A percentile compares a stretch with the other conserved stretches of the same genome.
These are phyloP conservation scores for Tetraodon nigroviridis DNA, from an alignment of 2,113 vertebrate genomes.

Conservation along the genomic window DNA sequence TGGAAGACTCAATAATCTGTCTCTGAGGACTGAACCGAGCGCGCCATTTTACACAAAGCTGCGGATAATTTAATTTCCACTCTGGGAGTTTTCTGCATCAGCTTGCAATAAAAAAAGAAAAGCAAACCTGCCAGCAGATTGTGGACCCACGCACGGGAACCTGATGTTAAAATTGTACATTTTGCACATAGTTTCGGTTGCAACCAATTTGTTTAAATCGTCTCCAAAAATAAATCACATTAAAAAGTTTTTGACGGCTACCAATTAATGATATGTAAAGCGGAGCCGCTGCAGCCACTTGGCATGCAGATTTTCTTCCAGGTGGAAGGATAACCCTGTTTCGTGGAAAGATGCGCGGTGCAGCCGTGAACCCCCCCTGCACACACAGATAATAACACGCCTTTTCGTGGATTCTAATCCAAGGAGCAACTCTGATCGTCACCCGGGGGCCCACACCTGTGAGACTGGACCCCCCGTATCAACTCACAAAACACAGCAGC, in stretches of 20 bases:
- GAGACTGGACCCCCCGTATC: slow-evolving; percentile 33
- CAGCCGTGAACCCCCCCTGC: slow-evolving; percentile 32
- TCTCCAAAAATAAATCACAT: slow-evolving; percentile 24
- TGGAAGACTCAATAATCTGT: slow-evolving; percentile 54
- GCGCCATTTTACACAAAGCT: slow-evolving; percentile 65
- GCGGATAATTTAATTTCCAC: slow-evolving; percentile 69
- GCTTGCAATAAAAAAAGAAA: slow-evolving; percentile 57
- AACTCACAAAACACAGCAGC: slow-evolving; percentile 44
- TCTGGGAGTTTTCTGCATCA: slow-evolving; percentile 52
- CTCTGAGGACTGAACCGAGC: slow-evolving; percentile 57
- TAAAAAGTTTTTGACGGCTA: slow-evolving; percentile 36
- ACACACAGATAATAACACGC: slow-evolving; percentile 39
- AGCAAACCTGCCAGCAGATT: slow-evolving; percentile 50
- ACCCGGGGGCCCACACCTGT: slow-evolving; percentile 10
- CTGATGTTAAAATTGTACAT: slow-evolving; percentile 39
- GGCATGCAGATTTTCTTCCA: slow-evolving; percentile 36
- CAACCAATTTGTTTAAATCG: too few species aligned
- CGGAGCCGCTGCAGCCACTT: slow-evolving; percentile 36
- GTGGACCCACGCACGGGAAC: slow-evolving; percentile 32
- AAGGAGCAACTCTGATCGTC: slow-evolving; percentile 26
- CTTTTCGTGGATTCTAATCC: slow-evolving; percentile 32
- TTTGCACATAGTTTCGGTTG: not conserved
- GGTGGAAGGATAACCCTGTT: slow-evolving; percentile 18
- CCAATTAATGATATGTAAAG: slow-evolving; percentile 36
- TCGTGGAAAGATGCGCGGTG: slow-evolving; percentile 29